Conservation (phyloP, 1,140 invertebrate species). For the Papilio machaon region DNA sequence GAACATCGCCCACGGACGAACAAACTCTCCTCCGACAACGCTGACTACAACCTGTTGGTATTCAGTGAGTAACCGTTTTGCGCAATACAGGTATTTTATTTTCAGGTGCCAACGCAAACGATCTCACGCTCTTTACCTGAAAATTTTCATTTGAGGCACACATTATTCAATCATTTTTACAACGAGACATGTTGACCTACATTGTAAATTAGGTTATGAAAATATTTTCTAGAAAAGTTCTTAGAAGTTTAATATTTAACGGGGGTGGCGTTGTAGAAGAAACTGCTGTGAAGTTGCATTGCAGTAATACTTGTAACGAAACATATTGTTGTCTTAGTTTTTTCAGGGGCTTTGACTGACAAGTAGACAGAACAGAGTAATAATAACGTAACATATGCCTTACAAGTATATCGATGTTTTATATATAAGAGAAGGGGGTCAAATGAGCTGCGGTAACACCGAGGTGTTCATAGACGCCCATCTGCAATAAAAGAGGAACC, state of each 20-base stretch:
- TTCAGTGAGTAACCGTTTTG: conserved; percentile 64
- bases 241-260: neutral
- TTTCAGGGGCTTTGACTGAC: too few relatives aligned
- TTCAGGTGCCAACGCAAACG: conserved; percentile 40
- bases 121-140: neutral
- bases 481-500: too few relatives aligned
- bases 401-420: neutral
- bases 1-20: conserved; percentile 53
- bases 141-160: neutral
- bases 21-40: conserved; percentile 37
- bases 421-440: too few relatives aligned
- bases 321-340: neutral
- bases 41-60: conserved; percentile 60
- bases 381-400: neutral
- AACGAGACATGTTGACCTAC: conserved; percentile 9
- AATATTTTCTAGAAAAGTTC: neutral
- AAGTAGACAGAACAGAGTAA: neutral
- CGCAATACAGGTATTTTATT: conserved; percentile 65
- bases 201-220: conserved; percentile 19
- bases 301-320: neutral
- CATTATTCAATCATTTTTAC: neutral
- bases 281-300: neutral
- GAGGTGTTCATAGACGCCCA: too few relatives aligned
- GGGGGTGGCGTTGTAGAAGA: neutral
- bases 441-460: too few relatives aligned